Evolutionary conservation across 1,140 invertebrate genomes (phyloP).

Genomic region (Hermetia illucens): DNA sequence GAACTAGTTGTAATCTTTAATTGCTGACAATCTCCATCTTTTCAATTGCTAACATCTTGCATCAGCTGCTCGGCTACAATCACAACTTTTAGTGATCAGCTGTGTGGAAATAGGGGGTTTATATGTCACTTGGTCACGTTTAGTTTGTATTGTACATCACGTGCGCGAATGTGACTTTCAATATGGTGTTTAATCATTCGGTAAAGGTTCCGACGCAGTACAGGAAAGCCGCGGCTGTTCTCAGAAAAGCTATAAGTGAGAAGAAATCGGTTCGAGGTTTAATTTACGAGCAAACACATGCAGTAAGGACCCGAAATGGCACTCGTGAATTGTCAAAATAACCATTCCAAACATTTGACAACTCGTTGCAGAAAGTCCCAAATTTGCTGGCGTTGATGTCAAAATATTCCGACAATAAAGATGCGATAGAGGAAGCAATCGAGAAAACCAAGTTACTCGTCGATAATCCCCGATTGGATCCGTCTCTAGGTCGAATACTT

Average conservation of each 20-base stretch:
- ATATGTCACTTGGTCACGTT: too few species aligned
- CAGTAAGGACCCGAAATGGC: conserved; percentile 28
- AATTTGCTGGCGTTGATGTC: conserved; percentile 56
- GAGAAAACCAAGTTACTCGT: conserved; percentile 43
- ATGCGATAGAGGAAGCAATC: conserved; percentile 48
- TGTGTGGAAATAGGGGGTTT: too few species aligned
- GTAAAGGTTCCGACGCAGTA: conserved; percentile 63
- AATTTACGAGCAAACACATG: conserved; percentile 51
- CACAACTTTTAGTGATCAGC: too few species aligned
- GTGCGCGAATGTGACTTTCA: too few species aligned
- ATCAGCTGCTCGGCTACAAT: too few species aligned
- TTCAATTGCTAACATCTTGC: too few species aligned
- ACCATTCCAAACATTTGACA: background rate
- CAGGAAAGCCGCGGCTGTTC: conserved; percentile 50
- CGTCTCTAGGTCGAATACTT: conserved; percentile 55
- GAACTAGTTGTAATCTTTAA: too few species aligned
- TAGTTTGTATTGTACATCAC: too few species aligned
- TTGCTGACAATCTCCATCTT: too few species aligned
- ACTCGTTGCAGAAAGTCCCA: conserved; percentile 49
- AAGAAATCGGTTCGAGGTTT: conserved; percentile 56
- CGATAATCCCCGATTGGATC: conserved; percentile 51
- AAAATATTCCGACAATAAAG: conserved; percentile 51
- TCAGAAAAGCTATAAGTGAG: conserved; percentile 48
- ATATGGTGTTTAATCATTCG: conserved; percentile 53
- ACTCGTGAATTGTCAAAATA: background rate